Evolutionary conservation across 2,797 vertebrate genomes (phyloP).

Genomic region (Iguana delicatissima): DNA sequence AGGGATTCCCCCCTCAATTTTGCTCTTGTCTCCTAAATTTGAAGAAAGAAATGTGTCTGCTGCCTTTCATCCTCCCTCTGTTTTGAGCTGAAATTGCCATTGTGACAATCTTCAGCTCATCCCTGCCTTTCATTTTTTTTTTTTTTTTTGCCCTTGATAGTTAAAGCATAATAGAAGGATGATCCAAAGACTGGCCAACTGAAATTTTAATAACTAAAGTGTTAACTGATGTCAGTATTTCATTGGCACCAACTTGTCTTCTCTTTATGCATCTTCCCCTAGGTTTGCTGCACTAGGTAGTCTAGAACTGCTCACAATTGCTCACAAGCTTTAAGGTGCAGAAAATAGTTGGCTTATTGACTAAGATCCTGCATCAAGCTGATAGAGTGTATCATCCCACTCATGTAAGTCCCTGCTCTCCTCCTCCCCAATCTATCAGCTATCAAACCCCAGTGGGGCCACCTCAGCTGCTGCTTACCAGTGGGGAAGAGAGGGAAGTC

Average conservation of each 20-base stretch:
- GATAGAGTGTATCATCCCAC: too few species aligned
- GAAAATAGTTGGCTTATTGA: too few species aligned
- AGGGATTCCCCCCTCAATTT: too few species aligned
- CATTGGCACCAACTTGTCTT: neutral
- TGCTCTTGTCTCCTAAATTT: neutral
- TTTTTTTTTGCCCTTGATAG: neutral
- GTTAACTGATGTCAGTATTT: neutral
- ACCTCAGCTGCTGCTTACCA: too few species aligned
- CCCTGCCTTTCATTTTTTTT: neutral
- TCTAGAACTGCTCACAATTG: neutral
- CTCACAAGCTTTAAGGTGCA: too few species aligned
- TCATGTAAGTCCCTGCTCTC: too few species aligned
- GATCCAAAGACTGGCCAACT: neutral
- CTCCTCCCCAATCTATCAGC: too few species aligned
- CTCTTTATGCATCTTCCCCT: neutral
- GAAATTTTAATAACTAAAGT: neutral
- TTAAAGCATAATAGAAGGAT: neutral
- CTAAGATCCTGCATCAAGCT: too few species aligned
- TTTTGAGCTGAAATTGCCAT: neutral
- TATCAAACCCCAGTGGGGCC: too few species aligned
- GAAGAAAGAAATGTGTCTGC: neutral
- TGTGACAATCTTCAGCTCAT: neutral
- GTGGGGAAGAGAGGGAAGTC: too few species aligned
- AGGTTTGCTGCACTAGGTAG: neutral
- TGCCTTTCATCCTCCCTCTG: neutral